phyloP scores from a whole-genome alignment of 2,888 invertebrate species.

The Brassicogethes aeneus region DNA sequence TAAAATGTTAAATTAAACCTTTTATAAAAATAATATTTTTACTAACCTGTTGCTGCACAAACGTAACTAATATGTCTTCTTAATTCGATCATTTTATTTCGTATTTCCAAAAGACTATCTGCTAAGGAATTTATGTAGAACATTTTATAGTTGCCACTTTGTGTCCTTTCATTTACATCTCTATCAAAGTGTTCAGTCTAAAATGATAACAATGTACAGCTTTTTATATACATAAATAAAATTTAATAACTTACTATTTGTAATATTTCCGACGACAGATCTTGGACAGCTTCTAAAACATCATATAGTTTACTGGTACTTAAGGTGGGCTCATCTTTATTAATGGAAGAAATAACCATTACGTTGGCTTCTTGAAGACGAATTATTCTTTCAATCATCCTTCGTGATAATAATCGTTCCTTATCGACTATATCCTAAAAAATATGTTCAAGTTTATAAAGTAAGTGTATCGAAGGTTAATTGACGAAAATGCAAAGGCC shows the following conservation, averaged over 20 bases:
- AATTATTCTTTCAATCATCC: slow-evolving; percentile 36
- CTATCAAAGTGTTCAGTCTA: slow-evolving; percentile 21
- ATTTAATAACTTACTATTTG: slow-evolving; percentile 30
- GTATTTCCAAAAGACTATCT: slow-evolving; percentile 17
- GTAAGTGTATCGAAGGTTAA: too few relatives aligned
- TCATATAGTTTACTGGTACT: slow-evolving; percentile 24
- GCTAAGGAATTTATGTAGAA: background rate
- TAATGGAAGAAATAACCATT: slow-evolving; percentile 24
- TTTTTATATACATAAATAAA: slow-evolving; percentile 2
- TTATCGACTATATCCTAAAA: slow-evolving; percentile 35
- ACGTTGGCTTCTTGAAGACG: slow-evolving; percentile 39
- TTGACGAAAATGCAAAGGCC: too few relatives aligned
- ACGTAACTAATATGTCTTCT: slow-evolving; percentile 37
- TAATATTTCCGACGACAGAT: slow-evolving; percentile 37
- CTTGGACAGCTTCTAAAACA: slow-evolving; percentile 35
- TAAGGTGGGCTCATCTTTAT: slow-evolving; percentile 24
- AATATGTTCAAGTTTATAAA: background rate
- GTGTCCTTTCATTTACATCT: slow-evolving; percentile 10
- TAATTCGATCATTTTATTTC: slow-evolving; percentile 38
- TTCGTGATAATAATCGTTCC: slow-evolving; percentile 37
- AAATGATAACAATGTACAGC: slow-evolving; percentile 10
- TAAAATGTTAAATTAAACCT: slow-evolving; percentile 13
- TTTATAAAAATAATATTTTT: background rate
- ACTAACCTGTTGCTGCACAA: slow-evolving; percentile 36
- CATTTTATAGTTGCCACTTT: background rate